Evolutionary conservation across 2,113 vertebrate genomes (phyloP), one percentile per base, ranked within the genome.

Genomic region (Spea bombifrons): DNA sequence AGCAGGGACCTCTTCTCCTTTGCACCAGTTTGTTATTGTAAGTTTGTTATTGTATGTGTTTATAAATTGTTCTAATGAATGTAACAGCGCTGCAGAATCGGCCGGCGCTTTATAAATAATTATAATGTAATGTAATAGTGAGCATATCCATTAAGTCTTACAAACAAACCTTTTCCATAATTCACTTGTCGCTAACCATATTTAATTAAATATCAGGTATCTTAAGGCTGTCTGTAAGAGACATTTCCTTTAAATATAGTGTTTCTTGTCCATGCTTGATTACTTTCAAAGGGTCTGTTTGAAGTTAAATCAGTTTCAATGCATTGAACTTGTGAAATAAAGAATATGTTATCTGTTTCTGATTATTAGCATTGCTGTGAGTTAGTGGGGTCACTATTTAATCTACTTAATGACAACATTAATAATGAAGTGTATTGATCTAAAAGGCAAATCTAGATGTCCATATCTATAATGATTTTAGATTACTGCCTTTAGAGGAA

Each of bases 351-450:
- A 47, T 61, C 55, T 55, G 49, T 78, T 52, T 71, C 45, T 52
- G 47, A 64, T 46, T 30, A 50, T 70, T 63, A 66, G 44, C 59
- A 63, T 44, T 16, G 49, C 55, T 63, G 70, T 70, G 55, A 78
- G 71, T 78, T 43, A 63, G 17, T 8, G 68, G 17, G 47, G 55
- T 71, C 68, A 78, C 71, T 55, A 71, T 71, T 78, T 71, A 76
- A 64, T 64, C 76, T 57, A 71, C 76, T 64, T 71, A 71, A 71
- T 71, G 68, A 78, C 67, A 78, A 52, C 55, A 63, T 63, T 63
- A 69, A 71, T 77, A 77, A 63, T 77, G 75, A 70, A 71, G 75
- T 53, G 16, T 78, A 78, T 78, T 53, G 76, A 78, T 78, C 68
- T 63, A 48, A 71, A 78, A 63, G 70, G 68, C 76, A 78, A 71